phyloP scores from a whole-genome alignment of 2,888 invertebrate genomes.

The Morpho helenor region DNA sequence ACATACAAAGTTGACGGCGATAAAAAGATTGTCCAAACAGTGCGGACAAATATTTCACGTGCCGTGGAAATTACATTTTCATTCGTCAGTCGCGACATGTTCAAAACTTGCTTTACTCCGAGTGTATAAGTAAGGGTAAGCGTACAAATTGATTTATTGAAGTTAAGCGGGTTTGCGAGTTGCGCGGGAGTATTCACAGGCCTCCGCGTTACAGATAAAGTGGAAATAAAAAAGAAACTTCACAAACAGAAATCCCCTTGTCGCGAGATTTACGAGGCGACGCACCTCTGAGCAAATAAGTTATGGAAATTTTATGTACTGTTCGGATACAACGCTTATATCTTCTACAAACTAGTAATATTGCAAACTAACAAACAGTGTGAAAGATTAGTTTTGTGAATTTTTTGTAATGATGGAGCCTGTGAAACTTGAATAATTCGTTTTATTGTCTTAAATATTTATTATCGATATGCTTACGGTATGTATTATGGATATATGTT shows the following conservation, averaged over 20 bases:
- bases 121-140: constrained; percentile 68
- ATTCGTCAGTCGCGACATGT: constrained; percentile 61
- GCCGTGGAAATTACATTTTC: constrained; percentile 44
- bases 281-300: constrained; percentile 70
- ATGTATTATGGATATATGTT: too few species aligned
- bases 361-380: background rate
- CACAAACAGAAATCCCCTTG: constrained; percentile 77
- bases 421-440: too few species aligned
- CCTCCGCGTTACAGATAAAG: constrained; percentile 73
- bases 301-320: constrained; percentile 73
- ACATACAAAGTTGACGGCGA: constrained; percentile 6
- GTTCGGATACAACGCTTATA: constrained; percentile 43
- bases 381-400: too few species aligned
- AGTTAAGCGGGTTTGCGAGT: constrained; percentile 70
- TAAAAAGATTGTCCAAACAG: constrained; percentile 2
- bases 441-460: too few species aligned
- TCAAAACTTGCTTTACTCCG: constrained; percentile 47
- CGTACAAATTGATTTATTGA: constrained; percentile 79
- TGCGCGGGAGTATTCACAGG: constrained; percentile 73
- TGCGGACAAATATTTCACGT: constrained; percentile 8
- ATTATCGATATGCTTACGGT: too few species aligned
- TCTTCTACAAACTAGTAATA: background rate
- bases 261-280: constrained; percentile 75
- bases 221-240: constrained; percentile 77
- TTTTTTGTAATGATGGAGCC: too few species aligned